Conservation (phyloP, 2,797 vertebrate species). For the Clarias laeviceps region DNA sequence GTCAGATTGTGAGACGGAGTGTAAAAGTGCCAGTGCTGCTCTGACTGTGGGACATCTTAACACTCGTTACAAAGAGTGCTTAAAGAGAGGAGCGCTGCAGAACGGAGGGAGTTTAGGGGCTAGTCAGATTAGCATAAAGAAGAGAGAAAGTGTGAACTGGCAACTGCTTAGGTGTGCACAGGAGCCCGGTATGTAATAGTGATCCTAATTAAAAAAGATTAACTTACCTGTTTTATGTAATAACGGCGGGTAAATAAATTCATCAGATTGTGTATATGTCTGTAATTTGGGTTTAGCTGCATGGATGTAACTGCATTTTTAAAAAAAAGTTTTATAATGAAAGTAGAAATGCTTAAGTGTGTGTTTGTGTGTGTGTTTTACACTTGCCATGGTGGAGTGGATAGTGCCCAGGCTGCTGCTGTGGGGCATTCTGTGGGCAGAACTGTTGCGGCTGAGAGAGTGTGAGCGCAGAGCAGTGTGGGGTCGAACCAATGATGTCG, state of each 20-base stretch:
- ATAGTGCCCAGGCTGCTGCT: conserved; percentile 78
- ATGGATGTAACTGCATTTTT: too few species aligned
- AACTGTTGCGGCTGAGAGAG: conserved; percentile 88
- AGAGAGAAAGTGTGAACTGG: conserved; percentile 15
- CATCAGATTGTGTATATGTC: background rate
- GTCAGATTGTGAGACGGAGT: conserved; percentile 43
- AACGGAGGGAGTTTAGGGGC: conserved; percentile 28
- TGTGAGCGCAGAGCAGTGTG: conserved; percentile 84
- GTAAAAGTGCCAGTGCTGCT: conserved; percentile 32
- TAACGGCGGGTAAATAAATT: background rate
- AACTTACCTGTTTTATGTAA: background rate
- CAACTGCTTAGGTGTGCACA: background rate
- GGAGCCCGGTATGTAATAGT: background rate
- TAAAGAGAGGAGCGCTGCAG: conserved; percentile 31
- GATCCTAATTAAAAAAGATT: background rate
- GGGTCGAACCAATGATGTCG: conserved; percentile 68
- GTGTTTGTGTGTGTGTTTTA: conserved; percentile 14
- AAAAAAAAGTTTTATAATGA: too few species aligned
- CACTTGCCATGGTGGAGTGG: conserved; percentile 84
- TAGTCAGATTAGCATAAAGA: conserved; percentile 33
- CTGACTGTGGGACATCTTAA: conserved; percentile 43
- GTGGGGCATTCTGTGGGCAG: conserved; percentile 78
- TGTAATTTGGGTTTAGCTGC: background rate
- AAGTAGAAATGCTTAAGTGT: background rate
- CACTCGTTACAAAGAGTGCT: conserved; percentile 30